Base-by-base conservation (phyloP, 2,797 vertebrate species). In the Distichodus sexfasciatus region DNA sequence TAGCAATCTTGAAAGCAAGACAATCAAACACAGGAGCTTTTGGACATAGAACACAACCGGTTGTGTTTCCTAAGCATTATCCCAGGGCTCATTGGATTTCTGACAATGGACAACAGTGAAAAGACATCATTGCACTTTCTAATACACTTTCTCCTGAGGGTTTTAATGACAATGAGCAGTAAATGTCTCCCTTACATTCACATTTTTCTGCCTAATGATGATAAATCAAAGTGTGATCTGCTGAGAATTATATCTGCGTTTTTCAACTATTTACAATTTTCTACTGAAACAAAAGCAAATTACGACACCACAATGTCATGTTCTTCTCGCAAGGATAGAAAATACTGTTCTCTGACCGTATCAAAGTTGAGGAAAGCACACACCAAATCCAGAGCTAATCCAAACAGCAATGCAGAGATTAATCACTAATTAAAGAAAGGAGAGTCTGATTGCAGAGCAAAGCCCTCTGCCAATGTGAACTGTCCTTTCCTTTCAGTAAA, bases 381-480 rank as follows among this genome's bases (percentile, higher is more conserved):
- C 77, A 65, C n/a, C 53, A 14, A 7, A 81, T 72, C 55, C 51
- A 69, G 74, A 21, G 71, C 72, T 69, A 81, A 87, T 83, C 78
- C 79, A 83, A 81, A 75, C 65, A 60, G 61, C 24, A 71, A 72
- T 78, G 14, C 17, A 76, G 26, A 81, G 81, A 87, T 79, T 53
- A 72, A 83, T 82, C 33, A 64, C 51, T 80, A 84, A 88, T 87
- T 87, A 83, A 80, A 73, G 21, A 74, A 78, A 72, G 76, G 8
- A 54, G 67, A 23, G 47, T 50, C 55, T 87, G 82, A 86, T 84
- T 84, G 74, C 67, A 44, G 57, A 57, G 61, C 75, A 66, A 54
- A 79, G 71, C 79, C 80, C 67, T 62, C 64, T 74, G 82, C 81
- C 66, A 77, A 72, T 73, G 72, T 50, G 3, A 70, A 75, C 74